Conservation (phyloP, 2,113 vertebrate genomes). For the Illadopsis cleaveri region DNA sequence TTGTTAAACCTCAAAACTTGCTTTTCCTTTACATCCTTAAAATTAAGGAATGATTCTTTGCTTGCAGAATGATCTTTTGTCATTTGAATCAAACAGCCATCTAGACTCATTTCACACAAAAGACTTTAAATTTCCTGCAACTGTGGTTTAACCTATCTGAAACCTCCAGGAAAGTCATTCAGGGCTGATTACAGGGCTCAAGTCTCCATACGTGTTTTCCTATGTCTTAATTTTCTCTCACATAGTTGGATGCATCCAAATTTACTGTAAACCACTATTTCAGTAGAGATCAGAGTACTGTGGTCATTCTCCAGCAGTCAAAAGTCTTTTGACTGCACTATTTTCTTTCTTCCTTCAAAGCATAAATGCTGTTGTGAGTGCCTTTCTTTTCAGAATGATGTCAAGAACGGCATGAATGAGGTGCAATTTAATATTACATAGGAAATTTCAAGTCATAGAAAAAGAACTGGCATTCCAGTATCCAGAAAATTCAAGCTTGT, state of each 20-base stretch:
- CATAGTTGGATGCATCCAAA: neutral
- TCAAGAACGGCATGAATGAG: neutral
- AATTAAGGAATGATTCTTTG: neutral
- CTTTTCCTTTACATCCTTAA: neutral
- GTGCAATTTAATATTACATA: neutral
- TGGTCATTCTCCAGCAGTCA: neutral
- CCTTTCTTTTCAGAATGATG: neutral
- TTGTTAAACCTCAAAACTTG: neutral
- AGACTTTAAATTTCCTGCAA: neutral
- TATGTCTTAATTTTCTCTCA: neutral
- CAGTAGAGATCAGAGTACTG: neutral
- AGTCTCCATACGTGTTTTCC: neutral
- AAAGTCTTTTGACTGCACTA: neutral
- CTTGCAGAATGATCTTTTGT: neutral
- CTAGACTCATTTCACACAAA: neutral
- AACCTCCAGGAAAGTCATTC: neutral
- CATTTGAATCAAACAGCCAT: neutral
- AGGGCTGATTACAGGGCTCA: neutral
- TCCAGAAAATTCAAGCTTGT: neutral
- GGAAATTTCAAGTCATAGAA: neutral
- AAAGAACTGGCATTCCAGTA: neutral
- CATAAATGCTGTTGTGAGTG: neutral
- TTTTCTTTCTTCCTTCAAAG: neutral
- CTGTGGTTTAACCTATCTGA: neutral
- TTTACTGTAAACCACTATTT: neutral